These are phyloP conservation scores for Drosophila kepulauana DNA, from an alignment of 1,140 invertebrate species.

Conservation along the genomic window DNA sequence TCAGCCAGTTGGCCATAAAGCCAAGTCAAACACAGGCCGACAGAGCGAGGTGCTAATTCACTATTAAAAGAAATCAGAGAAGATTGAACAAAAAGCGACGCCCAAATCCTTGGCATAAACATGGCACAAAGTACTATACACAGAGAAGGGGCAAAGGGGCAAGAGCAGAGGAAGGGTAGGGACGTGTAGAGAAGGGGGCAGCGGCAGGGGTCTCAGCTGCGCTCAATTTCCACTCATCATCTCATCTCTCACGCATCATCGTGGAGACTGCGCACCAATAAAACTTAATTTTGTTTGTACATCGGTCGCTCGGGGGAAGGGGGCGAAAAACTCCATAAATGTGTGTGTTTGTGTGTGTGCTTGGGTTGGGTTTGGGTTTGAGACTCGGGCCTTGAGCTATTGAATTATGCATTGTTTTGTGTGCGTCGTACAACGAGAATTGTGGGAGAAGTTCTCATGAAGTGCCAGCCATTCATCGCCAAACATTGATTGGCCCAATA, in stretches of 20 bases:
- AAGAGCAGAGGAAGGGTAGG: no score
- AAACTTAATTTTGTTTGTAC: slow-evolving; percentile 82
- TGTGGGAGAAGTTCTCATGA: slow-evolving; percentile 79
- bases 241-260: slow-evolving; percentile 69
- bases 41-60: slow-evolving; percentile 75
- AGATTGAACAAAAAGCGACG: slow-evolving; percentile 23
- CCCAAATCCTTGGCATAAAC: slow-evolving; percentile 21
- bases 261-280: slow-evolving; percentile 67
- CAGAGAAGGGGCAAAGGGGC: background rate
- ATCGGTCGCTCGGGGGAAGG: slow-evolving; percentile 23
- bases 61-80: slow-evolving; percentile 81
- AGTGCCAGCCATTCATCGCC: slow-evolving; percentile 68
- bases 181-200: background rate
- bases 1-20: slow-evolving; percentile 62
- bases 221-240: slow-evolving; percentile 57
- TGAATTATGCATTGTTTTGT: slow-evolving; percentile 77
- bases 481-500: slow-evolving; percentile 70
- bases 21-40: slow-evolving; percentile 30
- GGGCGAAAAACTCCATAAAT: slow-evolving; percentile 25
- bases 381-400: slow-evolving; percentile 55
- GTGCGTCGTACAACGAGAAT: background rate
- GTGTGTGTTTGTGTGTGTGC: slow-evolving; percentile 6
- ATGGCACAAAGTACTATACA: background rate
- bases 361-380: slow-evolving; percentile 15
- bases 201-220: slow-evolving; percentile 28